These are phyloP conservation scores for Glyphotaelius pellucidus DNA, from an alignment of 2,888 invertebrate genomes.

Conservation along the genomic window DNA sequence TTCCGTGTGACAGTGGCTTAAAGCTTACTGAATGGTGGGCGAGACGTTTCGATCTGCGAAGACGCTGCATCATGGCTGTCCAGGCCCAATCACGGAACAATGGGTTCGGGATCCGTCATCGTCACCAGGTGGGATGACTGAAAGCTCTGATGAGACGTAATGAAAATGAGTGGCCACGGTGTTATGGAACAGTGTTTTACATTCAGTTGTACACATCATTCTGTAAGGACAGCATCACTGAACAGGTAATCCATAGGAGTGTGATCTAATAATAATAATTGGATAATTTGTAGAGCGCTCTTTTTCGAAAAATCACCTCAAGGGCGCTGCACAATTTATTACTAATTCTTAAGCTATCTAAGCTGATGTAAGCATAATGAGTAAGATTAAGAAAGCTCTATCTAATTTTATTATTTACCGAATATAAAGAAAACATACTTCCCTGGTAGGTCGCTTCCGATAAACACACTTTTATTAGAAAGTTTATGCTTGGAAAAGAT, in stretches of 20 bases:
- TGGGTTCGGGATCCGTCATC: slow-evolving; percentile 14
- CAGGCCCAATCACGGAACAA: slow-evolving; percentile 27
- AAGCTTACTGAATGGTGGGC: neutral
- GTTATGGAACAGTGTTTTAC: neutral
- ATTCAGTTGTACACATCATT: neutral
- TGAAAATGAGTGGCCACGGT: neutral
- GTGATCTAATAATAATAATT: neutral
- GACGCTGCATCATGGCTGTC: slow-evolving; percentile 26
- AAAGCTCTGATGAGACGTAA: neutral
- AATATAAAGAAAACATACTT: too few relatives aligned
- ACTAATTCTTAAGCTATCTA: too few relatives aligned
- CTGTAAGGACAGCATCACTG: neutral
- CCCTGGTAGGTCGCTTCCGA: too few relatives aligned
- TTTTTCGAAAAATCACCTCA: too few relatives aligned
- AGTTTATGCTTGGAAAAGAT: too few relatives aligned
- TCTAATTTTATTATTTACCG: too few relatives aligned
- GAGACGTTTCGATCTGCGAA: neutral
- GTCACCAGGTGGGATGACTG: slow-evolving; percentile 26
- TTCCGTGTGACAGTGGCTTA: too few relatives aligned
- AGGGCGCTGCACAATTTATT: too few relatives aligned
- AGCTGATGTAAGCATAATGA: too few relatives aligned
- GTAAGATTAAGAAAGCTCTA: too few relatives aligned
- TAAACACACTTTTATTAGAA: too few relatives aligned
- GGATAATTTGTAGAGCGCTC: too few relatives aligned
- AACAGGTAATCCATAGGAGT: neutral